Evolutionary conservation across 2,797 vertebrate species (phyloP).

Genomic region (Enteromius trimaculatus): DNA sequence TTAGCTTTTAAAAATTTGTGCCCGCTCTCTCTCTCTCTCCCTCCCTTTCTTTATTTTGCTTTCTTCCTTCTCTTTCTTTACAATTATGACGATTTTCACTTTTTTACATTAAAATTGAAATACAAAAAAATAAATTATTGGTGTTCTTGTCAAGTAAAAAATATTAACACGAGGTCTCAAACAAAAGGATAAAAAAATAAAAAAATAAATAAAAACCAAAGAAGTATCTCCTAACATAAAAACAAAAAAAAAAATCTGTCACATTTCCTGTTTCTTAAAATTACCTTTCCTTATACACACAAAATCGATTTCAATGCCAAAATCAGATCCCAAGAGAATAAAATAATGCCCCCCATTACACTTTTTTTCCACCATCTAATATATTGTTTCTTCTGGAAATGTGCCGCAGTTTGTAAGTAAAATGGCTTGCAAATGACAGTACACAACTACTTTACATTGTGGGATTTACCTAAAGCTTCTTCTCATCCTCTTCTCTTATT

Average conservation of each 20-base stretch:
- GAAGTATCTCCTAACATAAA: neutral
- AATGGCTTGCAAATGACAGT: neutral
- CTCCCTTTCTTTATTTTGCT: constrained; percentile 50
- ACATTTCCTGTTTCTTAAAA: neutral
- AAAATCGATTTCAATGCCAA: neutral
- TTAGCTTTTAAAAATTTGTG: constrained; percentile 72
- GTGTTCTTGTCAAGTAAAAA: neutral
- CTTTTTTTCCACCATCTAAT: neutral
- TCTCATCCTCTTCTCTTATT: constrained; percentile 67
- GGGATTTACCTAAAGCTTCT: constrained; percentile 67
- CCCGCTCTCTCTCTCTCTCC: constrained; percentile 59
- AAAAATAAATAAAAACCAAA: neutral
- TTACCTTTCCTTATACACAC: neutral
- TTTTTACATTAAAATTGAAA: neutral
- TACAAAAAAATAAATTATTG: neutral
- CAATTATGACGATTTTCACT: neutral
- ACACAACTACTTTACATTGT: neutral
- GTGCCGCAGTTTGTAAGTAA: neutral
- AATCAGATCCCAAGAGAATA: neutral
- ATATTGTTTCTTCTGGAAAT: neutral
- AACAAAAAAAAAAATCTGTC: neutral
- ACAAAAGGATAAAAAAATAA: neutral
- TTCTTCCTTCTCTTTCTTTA: constrained; percentile 33
- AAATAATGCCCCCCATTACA: neutral
- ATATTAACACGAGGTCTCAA: neutral